Conservation (phyloP, 1,140 invertebrate genomes). For the Adoxophyes honmai region DNA sequence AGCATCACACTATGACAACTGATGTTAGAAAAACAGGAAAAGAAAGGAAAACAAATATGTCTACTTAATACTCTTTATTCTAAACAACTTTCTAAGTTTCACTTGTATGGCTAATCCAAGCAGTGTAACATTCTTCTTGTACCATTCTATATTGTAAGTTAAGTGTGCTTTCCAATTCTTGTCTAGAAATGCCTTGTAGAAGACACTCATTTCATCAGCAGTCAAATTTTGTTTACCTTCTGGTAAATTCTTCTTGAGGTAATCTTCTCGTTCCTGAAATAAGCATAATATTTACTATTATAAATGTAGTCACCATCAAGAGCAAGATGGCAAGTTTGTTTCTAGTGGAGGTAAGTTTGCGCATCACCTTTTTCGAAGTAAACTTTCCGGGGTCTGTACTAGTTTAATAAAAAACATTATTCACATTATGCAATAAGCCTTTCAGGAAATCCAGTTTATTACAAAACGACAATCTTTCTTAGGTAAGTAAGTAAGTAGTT, state of each 20-base stretch:
- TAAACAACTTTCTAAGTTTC: constrained; percentile 73
- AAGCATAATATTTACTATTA: too few relatives aligned
- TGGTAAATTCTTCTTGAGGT: constrained; percentile 77
- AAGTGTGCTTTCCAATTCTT: constrained; percentile 85
- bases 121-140: constrained; percentile 83
- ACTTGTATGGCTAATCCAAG: constrained; percentile 79
- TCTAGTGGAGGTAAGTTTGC: too few relatives aligned
- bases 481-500: too few relatives aligned
- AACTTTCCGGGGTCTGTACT: too few relatives aligned
- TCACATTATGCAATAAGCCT: neutral
- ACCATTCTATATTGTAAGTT: constrained; percentile 86
- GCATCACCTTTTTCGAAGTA: too few relatives aligned
- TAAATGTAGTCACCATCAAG: too few relatives aligned
- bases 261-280: constrained; percentile 83
- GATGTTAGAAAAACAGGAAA: too few relatives aligned
- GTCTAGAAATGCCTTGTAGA: constrained; percentile 89
- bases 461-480: too few relatives aligned
- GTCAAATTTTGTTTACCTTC: constrained; percentile 76
- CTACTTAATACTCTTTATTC: constrained; percentile 47
- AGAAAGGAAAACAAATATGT: constrained; percentile 13
- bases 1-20: too few relatives aligned
- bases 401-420: too few relatives aligned
- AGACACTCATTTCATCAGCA: constrained; percentile 90
- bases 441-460: neutral
- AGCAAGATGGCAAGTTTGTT: too few relatives aligned